A percentile compares a stretch with the other conserved stretches of the same genome.
Conservation (phyloP, 37 sponge, comb jelly and placozoan species). For the Diacarnus erythraeanus region DNA sequence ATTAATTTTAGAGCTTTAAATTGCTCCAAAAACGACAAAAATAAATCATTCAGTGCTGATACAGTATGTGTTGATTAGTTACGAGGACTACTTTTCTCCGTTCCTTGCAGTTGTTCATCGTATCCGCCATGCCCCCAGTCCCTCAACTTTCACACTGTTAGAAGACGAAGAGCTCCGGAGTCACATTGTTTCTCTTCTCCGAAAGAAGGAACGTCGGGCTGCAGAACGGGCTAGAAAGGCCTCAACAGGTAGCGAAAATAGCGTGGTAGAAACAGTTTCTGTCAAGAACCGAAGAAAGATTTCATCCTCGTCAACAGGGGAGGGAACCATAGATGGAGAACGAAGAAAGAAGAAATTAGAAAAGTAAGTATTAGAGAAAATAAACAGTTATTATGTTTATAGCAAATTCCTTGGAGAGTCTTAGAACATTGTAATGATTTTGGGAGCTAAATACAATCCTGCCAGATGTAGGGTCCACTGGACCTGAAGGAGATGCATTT, state of each 20-base stretch:
- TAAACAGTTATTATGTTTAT: too few relatives aligned
- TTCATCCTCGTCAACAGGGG: neutral
- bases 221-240: neutral
- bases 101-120: neutral
- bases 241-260: constrained; percentile 7
- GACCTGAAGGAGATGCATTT: too few relatives aligned
- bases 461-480: too few relatives aligned
- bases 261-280: neutral
- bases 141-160: constrained; percentile 37
- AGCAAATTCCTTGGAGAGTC: too few relatives aligned
- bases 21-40: too few relatives aligned
- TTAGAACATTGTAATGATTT: too few relatives aligned
- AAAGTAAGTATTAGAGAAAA: constrained; percentile 29
- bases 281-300: neutral
- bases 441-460: too few relatives aligned
- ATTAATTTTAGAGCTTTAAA: too few relatives aligned
- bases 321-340: neutral
- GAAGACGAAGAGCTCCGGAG: constrained; percentile 51
- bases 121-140: constrained; percentile 17
- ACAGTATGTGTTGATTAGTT: too few relatives aligned
- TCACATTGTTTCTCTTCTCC: constrained; percentile 21
- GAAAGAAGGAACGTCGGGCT: constrained; percentile 39
- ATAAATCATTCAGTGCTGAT: too few relatives aligned
- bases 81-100: neutral
- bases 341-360: constrained; percentile 3